Conservation (phyloP, 2,113 vertebrate species). For the Brevimyrus niger region DNA sequence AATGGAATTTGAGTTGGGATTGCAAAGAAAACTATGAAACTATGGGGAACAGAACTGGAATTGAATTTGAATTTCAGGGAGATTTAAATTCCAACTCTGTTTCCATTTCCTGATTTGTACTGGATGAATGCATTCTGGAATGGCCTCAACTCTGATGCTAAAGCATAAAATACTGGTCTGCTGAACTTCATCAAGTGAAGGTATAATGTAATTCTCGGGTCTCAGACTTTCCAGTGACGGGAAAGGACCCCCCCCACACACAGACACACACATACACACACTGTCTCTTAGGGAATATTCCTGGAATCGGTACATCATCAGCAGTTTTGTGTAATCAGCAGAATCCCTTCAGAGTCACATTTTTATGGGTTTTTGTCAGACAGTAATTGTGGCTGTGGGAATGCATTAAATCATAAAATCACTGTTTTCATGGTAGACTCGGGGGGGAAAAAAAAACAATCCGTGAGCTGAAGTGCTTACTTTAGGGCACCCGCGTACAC, state of each 20-base stretch:
- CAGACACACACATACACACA: no score
- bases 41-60: no score
- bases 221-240: neutral
- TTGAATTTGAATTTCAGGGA: no score
- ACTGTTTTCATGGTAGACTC: neutral
- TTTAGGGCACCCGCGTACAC: slow-evolving; percentile 60
- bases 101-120: no score
- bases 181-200: neutral
- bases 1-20: no score
- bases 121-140: no score
- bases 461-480: slow-evolving; percentile 37
- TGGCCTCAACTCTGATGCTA: no score
- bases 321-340: neutral
- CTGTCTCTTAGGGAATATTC: neutral
- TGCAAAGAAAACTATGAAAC: no score
- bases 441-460: neutral
- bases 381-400: neutral
- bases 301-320: slow-evolving; percentile 3
- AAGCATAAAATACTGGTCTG: neutral
- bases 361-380: neutral
- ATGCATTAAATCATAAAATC: neutral
- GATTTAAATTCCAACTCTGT: no score
- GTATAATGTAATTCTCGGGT: neutral
- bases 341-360: neutral
- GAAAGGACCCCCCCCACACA: neutral